These are phyloP conservation scores for Rugalucina vietnamica DNA, from an alignment of 2,888 invertebrate species.

Conservation along the genomic window DNA sequence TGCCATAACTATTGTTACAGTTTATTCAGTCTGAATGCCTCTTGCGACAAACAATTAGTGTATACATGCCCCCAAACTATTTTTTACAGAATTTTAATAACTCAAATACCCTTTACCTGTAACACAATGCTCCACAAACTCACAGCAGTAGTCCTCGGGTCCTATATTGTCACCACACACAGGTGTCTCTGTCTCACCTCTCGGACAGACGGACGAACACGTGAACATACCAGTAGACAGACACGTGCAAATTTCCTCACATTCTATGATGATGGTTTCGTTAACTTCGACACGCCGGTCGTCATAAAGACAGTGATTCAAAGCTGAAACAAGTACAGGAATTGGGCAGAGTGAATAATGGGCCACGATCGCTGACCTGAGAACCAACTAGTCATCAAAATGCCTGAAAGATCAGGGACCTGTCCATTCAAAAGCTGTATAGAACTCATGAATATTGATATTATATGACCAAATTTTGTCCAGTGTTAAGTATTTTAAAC, in stretches of 20 bases:
- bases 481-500: background rate
- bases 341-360: too few species aligned
- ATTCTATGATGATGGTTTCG: conserved; percentile 58
- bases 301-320: conserved; percentile 55
- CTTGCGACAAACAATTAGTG: too few species aligned
- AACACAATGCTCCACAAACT: conserved; percentile 27
- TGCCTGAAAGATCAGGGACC: background rate
- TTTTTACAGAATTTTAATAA: too few species aligned
- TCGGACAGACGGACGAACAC: conserved; percentile 64
- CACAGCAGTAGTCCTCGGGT: conserved; percentile 27
- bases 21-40: too few species aligned
- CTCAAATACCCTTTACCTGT: too few species aligned
- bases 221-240: conserved; percentile 57
- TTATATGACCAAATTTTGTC: background rate
- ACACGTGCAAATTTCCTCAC: conserved; percentile 68
- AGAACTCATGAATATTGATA: background rate
- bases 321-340: background rate
- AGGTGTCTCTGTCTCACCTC: conserved; percentile 22
- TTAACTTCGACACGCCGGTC: conserved; percentile 53
- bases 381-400: background rate
- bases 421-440: background rate
- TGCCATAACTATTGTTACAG: too few species aligned
- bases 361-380: background rate
- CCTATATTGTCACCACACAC: conserved; percentile 6
- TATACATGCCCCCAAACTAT: too few species aligned